Conservation (phyloP, 2,888 invertebrate species). For the Platycheirus albimanus region DNA sequence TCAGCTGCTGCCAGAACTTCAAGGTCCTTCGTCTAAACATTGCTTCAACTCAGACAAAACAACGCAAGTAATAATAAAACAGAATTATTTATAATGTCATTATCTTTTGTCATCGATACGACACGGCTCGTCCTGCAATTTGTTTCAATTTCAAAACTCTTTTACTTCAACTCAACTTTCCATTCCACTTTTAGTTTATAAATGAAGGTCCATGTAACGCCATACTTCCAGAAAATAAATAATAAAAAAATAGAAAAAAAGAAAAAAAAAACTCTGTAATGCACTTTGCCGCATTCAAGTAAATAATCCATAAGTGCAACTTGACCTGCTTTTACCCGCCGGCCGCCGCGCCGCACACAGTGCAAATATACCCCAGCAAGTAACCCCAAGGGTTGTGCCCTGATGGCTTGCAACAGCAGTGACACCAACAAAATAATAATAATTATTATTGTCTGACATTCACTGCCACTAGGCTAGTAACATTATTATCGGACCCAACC, state of each 20-base stretch:
- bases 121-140: too few species aligned
- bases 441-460: slow-evolving; percentile 53
- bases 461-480: slow-evolving; percentile 39
- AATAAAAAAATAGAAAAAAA: slow-evolving; percentile 26
- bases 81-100: slow-evolving; percentile 8
- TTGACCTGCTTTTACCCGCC: slow-evolving; percentile 55
- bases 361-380: too few species aligned
- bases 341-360: too few species aligned
- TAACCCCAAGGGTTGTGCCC: background rate
- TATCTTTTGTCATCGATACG: too few species aligned
- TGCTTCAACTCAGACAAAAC: too few species aligned
- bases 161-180: background rate
- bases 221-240: background rate
- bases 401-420: slow-evolving; percentile 28
- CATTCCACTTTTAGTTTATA: background rate
- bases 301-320: slow-evolving; percentile 61
- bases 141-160: background rate
- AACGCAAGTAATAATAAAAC: too few species aligned
- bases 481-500: slow-evolving; percentile 32
- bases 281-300: slow-evolving; percentile 59
- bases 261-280: slow-evolving; percentile 53
- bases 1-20: too few species aligned
- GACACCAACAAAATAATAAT: slow-evolving; percentile 40
- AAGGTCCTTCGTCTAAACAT: too few species aligned
- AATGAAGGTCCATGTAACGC: background rate